Percentiles rank a stretch among this genome's conserved stretches.
These are phyloP conservation scores for Cyaniris semiargus DNA, from an alignment of 2,888 invertebrate genomes.

Conservation along the genomic window DNA sequence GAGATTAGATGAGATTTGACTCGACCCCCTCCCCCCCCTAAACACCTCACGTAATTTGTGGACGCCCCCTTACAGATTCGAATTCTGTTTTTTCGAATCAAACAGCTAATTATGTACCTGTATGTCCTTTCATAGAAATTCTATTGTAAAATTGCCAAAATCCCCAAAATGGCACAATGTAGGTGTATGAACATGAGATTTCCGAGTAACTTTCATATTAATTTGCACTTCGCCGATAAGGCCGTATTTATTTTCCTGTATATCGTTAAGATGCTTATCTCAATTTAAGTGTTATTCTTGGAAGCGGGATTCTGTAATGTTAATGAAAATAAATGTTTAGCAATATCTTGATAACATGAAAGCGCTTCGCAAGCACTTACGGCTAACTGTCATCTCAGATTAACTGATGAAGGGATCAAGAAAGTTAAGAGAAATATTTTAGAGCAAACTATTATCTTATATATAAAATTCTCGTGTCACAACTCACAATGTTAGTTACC, in stretches of 20 bases:
- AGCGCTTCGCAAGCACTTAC: slow-evolving; percentile 13
- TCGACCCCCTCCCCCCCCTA: too few species aligned
- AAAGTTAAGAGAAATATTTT: background rate
- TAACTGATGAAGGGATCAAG: background rate
- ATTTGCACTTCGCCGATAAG: slow-evolving; percentile 14
- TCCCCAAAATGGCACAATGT: background rate
- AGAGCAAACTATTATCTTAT: background rate
- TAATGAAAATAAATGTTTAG: slow-evolving; percentile 14
- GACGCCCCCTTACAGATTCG: too few species aligned
- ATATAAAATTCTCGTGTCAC: too few species aligned
- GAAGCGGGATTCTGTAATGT: slow-evolving; percentile 2
- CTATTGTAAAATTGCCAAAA: background rate
- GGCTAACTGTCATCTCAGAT: background rate
- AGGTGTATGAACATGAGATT: background rate
- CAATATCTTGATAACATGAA: background rate
- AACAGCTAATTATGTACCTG: background rate
- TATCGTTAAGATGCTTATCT: slow-evolving; percentile 10
- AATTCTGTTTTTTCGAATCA: background rate
- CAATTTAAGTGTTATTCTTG: slow-evolving; percentile 22
- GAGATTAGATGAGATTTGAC: too few species aligned
- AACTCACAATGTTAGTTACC: too few species aligned
- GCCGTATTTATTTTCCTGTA: slow-evolving; percentile 25
- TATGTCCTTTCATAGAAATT: background rate
- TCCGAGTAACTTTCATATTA: slow-evolving; percentile 18
- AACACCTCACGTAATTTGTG: too few species aligned